phyloP scores from a whole-genome alignment of 92 coral and sea anemone genomes.

The Epizoanthus illoricatus region DNA sequence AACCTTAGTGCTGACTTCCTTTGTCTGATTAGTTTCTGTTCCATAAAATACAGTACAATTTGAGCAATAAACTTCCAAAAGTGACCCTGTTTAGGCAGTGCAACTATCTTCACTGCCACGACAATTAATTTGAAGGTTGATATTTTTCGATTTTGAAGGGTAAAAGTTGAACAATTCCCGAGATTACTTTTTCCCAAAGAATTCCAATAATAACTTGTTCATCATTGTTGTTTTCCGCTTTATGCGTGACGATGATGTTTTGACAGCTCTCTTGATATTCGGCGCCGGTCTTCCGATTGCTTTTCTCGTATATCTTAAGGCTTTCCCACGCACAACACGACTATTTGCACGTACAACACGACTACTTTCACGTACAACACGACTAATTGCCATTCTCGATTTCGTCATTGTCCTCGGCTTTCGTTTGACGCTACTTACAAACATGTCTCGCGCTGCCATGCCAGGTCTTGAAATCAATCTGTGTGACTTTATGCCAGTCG shows the following conservation, averaged over 20 bases:
- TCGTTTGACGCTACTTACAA: not conserved
- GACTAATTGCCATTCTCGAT: not conserved
- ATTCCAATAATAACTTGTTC: conserved; percentile 15
- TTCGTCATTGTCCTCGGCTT: not conserved
- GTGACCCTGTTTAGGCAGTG: no score
- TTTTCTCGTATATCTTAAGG: not conserved
- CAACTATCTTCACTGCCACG: no score
- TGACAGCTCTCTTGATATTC: not conserved
- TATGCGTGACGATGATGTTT: not conserved
- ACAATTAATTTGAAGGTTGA: no score
- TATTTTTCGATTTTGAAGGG: not conserved
- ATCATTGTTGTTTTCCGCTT: not conserved
- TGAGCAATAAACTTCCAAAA: no score
- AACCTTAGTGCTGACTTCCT: no score
- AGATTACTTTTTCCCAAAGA: conserved; percentile 11
- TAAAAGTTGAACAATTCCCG: not conserved
- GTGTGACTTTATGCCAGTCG: not conserved
- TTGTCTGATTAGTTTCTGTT: no score
- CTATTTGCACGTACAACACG: not conserved
- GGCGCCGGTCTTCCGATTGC: not conserved
- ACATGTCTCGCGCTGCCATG: not conserved
- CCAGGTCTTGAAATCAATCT: not conserved
- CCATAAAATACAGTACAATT: no score
- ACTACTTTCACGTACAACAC: no score
- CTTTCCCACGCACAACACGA: not conserved